Evolutionary conservation across 2,113 vertebrate genomes (phyloP).

Genomic region (Leucosticte australis): DNA sequence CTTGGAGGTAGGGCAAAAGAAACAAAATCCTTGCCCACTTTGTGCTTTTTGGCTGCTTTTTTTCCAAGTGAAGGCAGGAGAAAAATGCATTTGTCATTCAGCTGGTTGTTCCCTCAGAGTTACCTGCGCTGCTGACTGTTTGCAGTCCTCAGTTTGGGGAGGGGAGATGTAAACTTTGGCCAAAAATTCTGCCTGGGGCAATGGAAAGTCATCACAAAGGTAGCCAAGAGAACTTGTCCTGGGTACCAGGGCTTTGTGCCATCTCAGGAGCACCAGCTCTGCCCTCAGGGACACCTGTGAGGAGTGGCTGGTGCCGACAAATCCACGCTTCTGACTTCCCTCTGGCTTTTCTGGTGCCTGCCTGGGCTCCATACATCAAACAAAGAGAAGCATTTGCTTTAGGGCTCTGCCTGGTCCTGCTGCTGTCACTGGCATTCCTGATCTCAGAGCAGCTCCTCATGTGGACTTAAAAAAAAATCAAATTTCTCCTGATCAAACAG

Average conservation of each 20-base stretch:
- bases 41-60: background rate
- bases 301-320: background rate
- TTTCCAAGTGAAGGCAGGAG: background rate
- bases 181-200: background rate
- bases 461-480: background rate
- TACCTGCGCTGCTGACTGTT: background rate
- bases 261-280: accelerated
- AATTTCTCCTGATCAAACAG: background rate
- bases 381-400: background rate
- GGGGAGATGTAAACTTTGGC: background rate
- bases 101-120: background rate
- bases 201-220: background rate
- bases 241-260: accelerated
- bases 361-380: background rate
- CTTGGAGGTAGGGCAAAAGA: background rate
- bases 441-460: background rate
- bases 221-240: background rate
- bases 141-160: background rate
- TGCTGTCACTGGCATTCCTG: background rate
- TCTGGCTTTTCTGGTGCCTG: background rate
- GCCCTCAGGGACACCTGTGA: background rate
- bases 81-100: background rate
- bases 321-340: background rate
- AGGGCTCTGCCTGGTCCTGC: accelerated
- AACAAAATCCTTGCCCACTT: background rate